Conservation (phyloP, 2,113 vertebrate species). For the Notarius lentiginosus region DNA sequence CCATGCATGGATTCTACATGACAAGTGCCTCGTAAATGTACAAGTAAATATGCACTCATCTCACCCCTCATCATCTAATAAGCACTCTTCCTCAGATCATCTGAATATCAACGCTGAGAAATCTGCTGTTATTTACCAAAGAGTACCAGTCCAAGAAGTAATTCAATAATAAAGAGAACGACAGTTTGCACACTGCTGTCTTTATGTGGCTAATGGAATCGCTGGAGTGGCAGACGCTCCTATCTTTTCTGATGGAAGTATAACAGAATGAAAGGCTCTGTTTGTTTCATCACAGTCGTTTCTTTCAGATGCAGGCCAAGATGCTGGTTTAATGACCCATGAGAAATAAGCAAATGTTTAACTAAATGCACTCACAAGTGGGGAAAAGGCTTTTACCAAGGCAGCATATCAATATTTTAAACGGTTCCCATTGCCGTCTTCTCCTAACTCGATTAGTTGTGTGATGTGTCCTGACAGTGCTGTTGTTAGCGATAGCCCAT, state of each 20-base stretch:
- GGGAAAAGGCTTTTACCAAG: slow-evolving; percentile 86
- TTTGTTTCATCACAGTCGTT: slow-evolving; percentile 86
- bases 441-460: slow-evolving; percentile 96
- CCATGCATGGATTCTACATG: slow-evolving; percentile 65
- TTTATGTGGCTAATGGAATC: slow-evolving; percentile 65
- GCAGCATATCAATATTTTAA: slow-evolving; percentile 99
- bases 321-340: slow-evolving; percentile 93
- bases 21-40: slow-evolving; percentile 60
- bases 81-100: slow-evolving; percentile 62
- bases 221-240: slow-evolving; percentile 57
- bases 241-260: slow-evolving; percentile 68
- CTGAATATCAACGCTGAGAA: slow-evolving; percentile 64
- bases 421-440: slow-evolving; percentile 86
- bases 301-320: slow-evolving; percentile 77
- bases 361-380: slow-evolving; percentile 84
- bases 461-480: slow-evolving; percentile 95
- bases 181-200: slow-evolving; percentile 63
- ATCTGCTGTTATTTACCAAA: slow-evolving; percentile 66
- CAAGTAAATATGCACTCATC: slow-evolving; percentile 54
- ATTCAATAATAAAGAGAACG: slow-evolving; percentile 72
- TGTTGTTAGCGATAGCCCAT: slow-evolving; percentile 98
- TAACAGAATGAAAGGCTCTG: slow-evolving; percentile 65
- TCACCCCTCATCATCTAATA: slow-evolving; percentile 70
- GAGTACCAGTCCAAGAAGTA: slow-evolving; percentile 64
- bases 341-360: slow-evolving; percentile 98